phyloP scores from a whole-genome alignment of 2,797 vertebrate genomes.

The Pyrocephalus nanus region DNA sequence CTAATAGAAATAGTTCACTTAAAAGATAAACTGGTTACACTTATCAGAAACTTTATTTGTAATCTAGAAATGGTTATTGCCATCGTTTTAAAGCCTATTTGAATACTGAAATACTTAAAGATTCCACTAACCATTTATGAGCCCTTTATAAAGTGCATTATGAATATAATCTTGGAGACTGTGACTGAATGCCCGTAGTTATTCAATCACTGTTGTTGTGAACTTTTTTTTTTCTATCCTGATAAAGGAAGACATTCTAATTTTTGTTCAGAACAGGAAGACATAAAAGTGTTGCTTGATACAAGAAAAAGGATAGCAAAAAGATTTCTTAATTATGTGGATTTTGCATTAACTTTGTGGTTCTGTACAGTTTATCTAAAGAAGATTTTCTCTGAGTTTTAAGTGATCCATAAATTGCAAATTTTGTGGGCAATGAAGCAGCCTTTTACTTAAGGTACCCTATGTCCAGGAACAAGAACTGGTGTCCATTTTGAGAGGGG shows the following conservation, averaged over 20 bases:
- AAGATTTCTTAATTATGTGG: neutral
- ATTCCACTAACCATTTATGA: neutral
- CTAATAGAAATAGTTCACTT: neutral
- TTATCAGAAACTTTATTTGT: neutral
- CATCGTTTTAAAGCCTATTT: neutral
- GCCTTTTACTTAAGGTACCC: neutral
- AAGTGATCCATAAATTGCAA: neutral
- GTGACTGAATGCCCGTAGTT: neutral
- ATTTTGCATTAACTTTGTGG: neutral
- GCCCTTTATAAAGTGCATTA: neutral
- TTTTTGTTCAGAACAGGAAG: neutral
- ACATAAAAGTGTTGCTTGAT: neutral
- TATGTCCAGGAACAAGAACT: neutral
- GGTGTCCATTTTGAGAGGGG: neutral
- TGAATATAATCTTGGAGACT: neutral
- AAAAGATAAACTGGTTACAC: neutral
- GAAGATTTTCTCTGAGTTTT: neutral
- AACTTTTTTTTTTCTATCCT: neutral
- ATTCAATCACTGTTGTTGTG: neutral
- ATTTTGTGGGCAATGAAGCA: neutral
- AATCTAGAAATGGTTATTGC: constrained; percentile 2
- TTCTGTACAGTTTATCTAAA: neutral
- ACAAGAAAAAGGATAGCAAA: neutral
- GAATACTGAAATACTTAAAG: neutral
- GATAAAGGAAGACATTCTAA: neutral